Evolutionary conservation across 2,797 vertebrate species (phyloP), one percentile per base, ranked within the genome.

Genomic region (Anolis apletophallus): DNA sequence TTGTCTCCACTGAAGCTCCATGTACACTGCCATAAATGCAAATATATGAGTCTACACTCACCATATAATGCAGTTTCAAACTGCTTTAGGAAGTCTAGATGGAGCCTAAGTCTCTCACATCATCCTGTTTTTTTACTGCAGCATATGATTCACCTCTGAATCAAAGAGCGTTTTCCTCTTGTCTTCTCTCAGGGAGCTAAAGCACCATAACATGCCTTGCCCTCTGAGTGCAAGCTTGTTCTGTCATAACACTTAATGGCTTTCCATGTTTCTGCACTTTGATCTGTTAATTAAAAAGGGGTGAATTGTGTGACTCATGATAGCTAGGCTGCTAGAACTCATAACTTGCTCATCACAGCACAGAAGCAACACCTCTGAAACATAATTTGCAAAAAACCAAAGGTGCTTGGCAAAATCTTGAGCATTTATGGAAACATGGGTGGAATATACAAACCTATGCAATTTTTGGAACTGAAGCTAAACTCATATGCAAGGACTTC

Each of bases 261-360:
- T 3, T 19, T 3, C n/a, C 69, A 87, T 87, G 4, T 17, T 64
- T 55, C 84, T 19, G 5, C 0, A 82, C 1, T 3, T 72, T 40
- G 7, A 88, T 74, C 29, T 78, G 72, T 74, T 80, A 75, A 55
- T 55, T 34, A 68, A 76, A 84, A 26, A 79, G 36, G 50, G 32
- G 29, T 26, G n/a, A 77, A 69, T 36, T 32, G 50, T 5, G 73
- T 83, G 81, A 68, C 32, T 61, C 3, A 14, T 78, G 36, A 84
- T 29, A 9, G 82, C 83, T 54, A 26, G 36, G 26, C 14, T 74
- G 77, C 55, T 64, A 40, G 52, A 73, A 84, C 36, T 40, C n/a
- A 64, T 50, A 61, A 46, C 55, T 19, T 57, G 26, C 76, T 54
- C 52, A 54, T 69, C 54, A 76, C 29, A 57, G 67, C 55, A 57